These are phyloP conservation scores for Dolichopus griseipennis DNA, from an alignment of 2,888 invertebrate species.

Conservation along the genomic window DNA sequence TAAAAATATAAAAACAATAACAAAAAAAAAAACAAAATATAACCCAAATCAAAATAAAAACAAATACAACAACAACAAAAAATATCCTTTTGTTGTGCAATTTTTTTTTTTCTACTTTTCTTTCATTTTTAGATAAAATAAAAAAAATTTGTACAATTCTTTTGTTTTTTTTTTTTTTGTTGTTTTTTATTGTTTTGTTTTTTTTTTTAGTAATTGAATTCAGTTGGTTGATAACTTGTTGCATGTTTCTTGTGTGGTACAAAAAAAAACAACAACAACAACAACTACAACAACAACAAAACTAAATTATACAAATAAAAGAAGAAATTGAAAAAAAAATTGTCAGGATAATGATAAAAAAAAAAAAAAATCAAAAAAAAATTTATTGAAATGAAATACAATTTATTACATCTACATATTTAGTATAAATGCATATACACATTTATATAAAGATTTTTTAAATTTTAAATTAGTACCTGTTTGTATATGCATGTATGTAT, in stretches of 20 bases:
- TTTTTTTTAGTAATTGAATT: background rate
- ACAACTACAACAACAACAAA: background rate
- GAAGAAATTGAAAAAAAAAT: background rate
- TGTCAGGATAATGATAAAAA: conserved; percentile 6
- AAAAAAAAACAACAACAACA: background rate
- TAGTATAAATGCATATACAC: too few species aligned
- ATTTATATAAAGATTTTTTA: too few species aligned
- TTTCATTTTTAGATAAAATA: background rate
- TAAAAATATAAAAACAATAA: background rate
- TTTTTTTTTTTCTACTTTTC: background rate
- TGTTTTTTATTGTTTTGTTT: too few species aligned
- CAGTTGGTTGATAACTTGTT: conserved; percentile 6
- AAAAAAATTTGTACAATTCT: background rate
- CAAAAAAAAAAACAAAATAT: too few species aligned
- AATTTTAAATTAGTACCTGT: too few species aligned
- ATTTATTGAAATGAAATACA: background rate
- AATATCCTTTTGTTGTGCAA: background rate
- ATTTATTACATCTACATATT: background rate
- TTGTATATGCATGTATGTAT: too few species aligned
- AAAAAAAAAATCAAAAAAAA: too few species aligned
- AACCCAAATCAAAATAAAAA: background rate
- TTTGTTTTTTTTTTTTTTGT: background rate
- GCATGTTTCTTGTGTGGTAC: conserved; percentile 2
- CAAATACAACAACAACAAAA: background rate
- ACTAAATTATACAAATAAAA: background rate